Percentiles rank a stretch among this genome's conserved stretches.
Conservation (phyloP, 2,113 vertebrate genomes). For the Rhea americana region DNA sequence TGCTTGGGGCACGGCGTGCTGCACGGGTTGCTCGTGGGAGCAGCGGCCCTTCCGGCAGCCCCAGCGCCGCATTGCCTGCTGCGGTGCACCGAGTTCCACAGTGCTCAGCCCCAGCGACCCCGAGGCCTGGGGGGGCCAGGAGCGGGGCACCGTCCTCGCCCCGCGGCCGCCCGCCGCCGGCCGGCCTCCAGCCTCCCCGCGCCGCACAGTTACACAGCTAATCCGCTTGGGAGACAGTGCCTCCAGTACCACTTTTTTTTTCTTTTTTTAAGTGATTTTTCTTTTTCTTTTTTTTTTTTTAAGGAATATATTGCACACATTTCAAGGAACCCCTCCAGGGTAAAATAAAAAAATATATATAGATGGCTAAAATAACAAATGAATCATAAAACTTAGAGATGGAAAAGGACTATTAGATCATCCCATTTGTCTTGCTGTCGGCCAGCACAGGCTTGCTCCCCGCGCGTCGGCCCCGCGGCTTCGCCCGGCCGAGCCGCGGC, state of each 20-base stretch:
- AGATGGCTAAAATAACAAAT: conserved; percentile 73
- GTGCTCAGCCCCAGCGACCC: too few relatives aligned
- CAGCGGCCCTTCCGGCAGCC: too few relatives aligned
- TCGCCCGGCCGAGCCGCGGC: background rate
- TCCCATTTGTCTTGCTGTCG: conserved; percentile 60
- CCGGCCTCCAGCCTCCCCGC: background rate
- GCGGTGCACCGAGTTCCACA: too few relatives aligned
- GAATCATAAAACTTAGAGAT: conserved; percentile 68
- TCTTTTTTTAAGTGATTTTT: background rate
- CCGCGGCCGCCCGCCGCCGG: background rate
- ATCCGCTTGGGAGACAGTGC: background rate
- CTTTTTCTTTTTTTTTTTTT: background rate
- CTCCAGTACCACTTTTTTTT: background rate
- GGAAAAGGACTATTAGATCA: conserved; percentile 70
- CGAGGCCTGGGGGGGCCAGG: background rate
- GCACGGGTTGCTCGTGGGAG: too few relatives aligned
- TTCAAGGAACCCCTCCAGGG: conserved; percentile 61
- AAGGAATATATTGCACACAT: conserved; percentile 51
- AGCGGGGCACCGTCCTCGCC: background rate
- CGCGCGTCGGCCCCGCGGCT: conserved; percentile 29
- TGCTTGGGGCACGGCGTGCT: too few relatives aligned
- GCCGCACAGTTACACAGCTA: fast-evolving
- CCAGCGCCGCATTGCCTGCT: too few relatives aligned
- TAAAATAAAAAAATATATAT: conserved; percentile 69
- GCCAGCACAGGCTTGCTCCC: conserved; percentile 52